Base-by-base conservation (phyloP, 2,888 invertebrate genomes). In the Chorisops tibialis region DNA sequence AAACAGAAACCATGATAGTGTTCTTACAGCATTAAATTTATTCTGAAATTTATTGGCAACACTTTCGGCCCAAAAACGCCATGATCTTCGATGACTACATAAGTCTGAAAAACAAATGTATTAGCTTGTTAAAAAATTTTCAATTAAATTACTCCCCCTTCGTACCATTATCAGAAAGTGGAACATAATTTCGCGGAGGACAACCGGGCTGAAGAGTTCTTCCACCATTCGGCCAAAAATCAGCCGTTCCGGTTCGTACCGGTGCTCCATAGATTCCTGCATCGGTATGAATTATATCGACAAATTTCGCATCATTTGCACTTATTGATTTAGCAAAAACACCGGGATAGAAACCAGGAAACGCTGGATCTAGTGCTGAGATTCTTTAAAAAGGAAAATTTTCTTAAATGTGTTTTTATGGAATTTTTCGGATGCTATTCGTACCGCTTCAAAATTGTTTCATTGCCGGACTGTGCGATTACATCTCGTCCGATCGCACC, bases 261-360 rank as follows among this genome's bases (percentile, higher is more conserved):
- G 81, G 81, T 0, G 81, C 81, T 0, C 82, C 82, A 48, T 81
- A 81, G 0, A 76, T 77, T 0, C 81, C 81, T 0, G 82, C 81
- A 65, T 85, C 84, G 0, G 86, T 84, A 70, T 86, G 87, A 63
- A 86, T 85, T 6, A 86, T 79, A 71, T 86, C 82, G 0, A 82
- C 82, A 35, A 82, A 81, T 49, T 79, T 79, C 0, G 82, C 82
- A 67, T 82, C 82, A 1, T 73, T 74, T 0, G 76, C 73, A 18
- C 67, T 74, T 12, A 82, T 72, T 63, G 81, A 81, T 48, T 1
- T 7, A 0, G 37, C n/a, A 35, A 48, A 37, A 14, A 59, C 2
- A 6, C 38, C 49, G 6, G 49, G 49, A 68, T 84, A 84, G 70
- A 84, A 85, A 6, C 80, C 78, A 35, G 84, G 85, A 70, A 84